Conservation (phyloP, 1,140 invertebrate species). For the Drosophila nasuta region DNA sequence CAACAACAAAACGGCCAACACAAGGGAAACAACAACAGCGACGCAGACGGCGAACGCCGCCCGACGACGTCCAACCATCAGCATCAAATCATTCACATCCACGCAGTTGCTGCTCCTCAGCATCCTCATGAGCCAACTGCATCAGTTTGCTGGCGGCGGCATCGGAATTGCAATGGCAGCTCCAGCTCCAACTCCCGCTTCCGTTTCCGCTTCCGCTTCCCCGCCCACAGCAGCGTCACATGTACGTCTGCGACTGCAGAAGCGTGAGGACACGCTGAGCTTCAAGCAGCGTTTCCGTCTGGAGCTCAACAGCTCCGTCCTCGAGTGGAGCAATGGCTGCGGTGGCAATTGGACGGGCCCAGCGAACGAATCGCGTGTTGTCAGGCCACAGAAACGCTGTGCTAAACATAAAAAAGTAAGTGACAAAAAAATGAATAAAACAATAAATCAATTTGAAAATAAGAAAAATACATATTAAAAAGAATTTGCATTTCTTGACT, state of each 20-base stretch:
- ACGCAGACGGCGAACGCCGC: slow-evolving; percentile 35
- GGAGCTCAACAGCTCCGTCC: slow-evolving; percentile 36
- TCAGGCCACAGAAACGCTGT: slow-evolving; percentile 34
- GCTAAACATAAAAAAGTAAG: slow-evolving; percentile 50
- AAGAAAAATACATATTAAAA: too few relatives aligned
- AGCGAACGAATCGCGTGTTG: background rate
- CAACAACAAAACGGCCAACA: slow-evolving; percentile 64
- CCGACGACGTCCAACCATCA: slow-evolving; percentile 33
- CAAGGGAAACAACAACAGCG: slow-evolving; percentile 38
- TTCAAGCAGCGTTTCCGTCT: slow-evolving; percentile 43
- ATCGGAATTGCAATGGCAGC: slow-evolving; percentile 10
- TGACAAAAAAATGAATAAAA: background rate
- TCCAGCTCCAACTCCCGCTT: slow-evolving; percentile 11
- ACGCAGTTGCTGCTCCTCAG: slow-evolving; percentile 43
- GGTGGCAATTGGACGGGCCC: slow-evolving; percentile 42
- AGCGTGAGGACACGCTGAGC: slow-evolving; percentile 40
- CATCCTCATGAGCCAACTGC: slow-evolving; percentile 57
- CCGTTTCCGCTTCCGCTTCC: background rate
- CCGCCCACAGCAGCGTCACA: background rate
- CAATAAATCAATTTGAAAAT: background rate
- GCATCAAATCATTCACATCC: slow-evolving; percentile 3
- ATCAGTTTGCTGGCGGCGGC: slow-evolving; percentile 30
- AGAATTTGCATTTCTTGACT: too few relatives aligned
- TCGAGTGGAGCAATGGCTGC: slow-evolving; percentile 67
- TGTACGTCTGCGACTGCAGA: slow-evolving; percentile 38